Percentiles rank a stretch among this genome's conserved stretches.
phyloP scores from a whole-genome alignment of 2,888 invertebrate species.

The Cheiracanthium punctorium region DNA sequence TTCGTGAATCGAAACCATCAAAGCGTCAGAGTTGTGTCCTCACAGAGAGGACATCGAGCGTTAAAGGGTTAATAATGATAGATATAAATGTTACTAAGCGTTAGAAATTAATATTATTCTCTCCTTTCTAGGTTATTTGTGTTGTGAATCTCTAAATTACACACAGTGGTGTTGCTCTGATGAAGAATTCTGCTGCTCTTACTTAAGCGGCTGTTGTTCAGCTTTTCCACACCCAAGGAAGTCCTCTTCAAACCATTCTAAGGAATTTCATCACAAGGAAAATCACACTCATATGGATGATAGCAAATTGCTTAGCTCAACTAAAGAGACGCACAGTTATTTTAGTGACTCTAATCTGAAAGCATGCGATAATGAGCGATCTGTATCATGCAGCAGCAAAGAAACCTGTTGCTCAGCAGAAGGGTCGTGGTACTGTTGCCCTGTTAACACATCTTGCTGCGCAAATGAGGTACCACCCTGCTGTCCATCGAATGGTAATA shows the following conservation, averaged over 20 bases:
- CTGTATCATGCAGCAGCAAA: not conserved
- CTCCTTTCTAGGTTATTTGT: not conserved
- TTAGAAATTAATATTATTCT: too few relatives aligned
- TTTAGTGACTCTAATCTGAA: not conserved
- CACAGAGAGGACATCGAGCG: too few relatives aligned
- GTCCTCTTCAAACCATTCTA: too few relatives aligned
- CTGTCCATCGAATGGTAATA: not conserved
- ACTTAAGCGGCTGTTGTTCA: not conserved
- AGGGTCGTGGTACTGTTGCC: not conserved
- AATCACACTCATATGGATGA: not conserved
- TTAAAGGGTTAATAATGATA: too few relatives aligned
- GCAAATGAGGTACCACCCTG: not conserved
- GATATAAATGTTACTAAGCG: too few relatives aligned
- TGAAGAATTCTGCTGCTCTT: not conserved
- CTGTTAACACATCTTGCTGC: not conserved
- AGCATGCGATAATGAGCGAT: not conserved
- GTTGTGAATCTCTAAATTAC: not conserved
- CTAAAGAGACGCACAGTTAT: not conserved
- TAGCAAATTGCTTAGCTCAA: not conserved
- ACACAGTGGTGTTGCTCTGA: slow-evolving; percentile 11
- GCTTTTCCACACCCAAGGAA: not conserved
- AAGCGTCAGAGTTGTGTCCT: too few relatives aligned
- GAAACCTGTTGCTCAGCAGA: not conserved
- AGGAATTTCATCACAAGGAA: not conserved
- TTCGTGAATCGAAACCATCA: too few relatives aligned